Conservation (phyloP, 1,140 invertebrate genomes). For the Oreohelix idahoensis region DNA sequence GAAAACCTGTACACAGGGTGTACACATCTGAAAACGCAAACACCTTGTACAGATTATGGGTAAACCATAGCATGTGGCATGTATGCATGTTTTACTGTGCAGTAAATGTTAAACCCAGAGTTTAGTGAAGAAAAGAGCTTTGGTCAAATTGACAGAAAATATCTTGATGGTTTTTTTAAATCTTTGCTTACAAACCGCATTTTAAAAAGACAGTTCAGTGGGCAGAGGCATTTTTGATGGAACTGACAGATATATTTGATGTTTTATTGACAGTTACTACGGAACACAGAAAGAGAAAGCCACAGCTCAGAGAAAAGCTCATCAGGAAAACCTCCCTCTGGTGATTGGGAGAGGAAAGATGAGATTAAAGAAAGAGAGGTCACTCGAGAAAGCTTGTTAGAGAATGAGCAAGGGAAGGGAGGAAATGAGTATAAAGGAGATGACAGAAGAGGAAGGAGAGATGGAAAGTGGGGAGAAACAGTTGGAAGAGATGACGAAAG, state of each 20-base stretch:
- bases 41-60: too few relatives aligned
- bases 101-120: too few relatives aligned
- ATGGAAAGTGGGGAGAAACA: neutral
- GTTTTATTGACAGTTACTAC: neutral
- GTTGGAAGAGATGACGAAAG: conserved; percentile 14
- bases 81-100: too few relatives aligned
- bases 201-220: too few relatives aligned
- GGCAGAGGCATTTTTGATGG: too few relatives aligned
- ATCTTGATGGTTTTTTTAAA: too few relatives aligned
- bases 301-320: neutral
- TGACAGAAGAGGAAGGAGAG: neutral
- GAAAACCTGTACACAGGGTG: too few relatives aligned
- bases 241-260: neutral
- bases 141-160: too few relatives aligned
- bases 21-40: too few relatives aligned
- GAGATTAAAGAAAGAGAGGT: neutral
- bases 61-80: too few relatives aligned
- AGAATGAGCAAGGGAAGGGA: conserved; percentile 11
- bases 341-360: conserved; percentile 13
- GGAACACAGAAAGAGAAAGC: conserved; percentile 22
- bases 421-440: neutral
- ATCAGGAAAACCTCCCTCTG: neutral
- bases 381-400: neutral
- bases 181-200: too few relatives aligned
- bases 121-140: too few relatives aligned